Evolutionary conservation across 2,113 vertebrate genomes (phyloP).

Genomic region (Genyomyrus donnyi): DNA sequence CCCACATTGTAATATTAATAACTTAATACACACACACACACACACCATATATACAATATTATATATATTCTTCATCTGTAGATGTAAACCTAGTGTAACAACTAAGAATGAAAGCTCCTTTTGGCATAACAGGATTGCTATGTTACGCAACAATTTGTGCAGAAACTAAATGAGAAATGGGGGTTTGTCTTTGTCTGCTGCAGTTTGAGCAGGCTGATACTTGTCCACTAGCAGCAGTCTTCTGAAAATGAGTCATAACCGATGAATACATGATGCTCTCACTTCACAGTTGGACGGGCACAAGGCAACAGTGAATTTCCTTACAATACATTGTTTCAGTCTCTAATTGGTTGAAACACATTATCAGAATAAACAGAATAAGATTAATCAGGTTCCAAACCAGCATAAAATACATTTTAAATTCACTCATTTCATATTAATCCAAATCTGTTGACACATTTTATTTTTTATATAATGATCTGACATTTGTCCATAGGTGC

Average conservation of each 20-base stretch:
- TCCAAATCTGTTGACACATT: not conserved
- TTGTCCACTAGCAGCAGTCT: not conserved
- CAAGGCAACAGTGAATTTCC: not conserved
- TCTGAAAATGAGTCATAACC: not conserved
- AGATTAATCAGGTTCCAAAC: not conserved
- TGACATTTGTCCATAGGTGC: not conserved
- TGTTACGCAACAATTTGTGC: slow-evolving; percentile 7
- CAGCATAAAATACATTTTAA: not conserved
- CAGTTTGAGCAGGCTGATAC: not conserved
- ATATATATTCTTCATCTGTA: not conserved
- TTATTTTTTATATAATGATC: not conserved
- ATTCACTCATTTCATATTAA: not conserved
- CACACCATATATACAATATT: not conserved
- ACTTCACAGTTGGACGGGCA: not conserved
- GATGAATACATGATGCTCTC: not conserved
- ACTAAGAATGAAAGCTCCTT: slow-evolving; percentile 5
- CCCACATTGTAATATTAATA: not conserved
- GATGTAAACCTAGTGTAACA: not conserved
- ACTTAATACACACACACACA: not conserved
- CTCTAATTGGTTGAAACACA: not conserved
- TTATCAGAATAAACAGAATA: not conserved
- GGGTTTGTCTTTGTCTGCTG: not conserved
- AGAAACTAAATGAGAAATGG: not conserved
- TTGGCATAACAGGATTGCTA: slow-evolving; percentile 5
- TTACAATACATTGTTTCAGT: not conserved